Evolutionary conservation across 2,888 invertebrate genomes (phyloP).

Genomic region (Protula sp.): DNA sequence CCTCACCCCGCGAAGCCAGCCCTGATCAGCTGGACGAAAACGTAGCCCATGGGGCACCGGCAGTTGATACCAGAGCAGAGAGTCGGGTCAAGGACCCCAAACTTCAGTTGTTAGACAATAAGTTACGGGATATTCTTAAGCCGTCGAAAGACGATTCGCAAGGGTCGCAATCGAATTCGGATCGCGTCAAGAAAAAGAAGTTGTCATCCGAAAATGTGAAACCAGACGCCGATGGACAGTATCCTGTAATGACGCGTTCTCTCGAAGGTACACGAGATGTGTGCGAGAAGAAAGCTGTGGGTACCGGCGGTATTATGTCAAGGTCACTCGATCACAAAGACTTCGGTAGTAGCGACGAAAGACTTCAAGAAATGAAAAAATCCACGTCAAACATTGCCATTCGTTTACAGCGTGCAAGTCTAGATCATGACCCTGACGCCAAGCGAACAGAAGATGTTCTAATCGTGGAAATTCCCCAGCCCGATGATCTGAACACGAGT

Average conservation of each 20-base stretch:
- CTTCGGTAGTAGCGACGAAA: background rate
- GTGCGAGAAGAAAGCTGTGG: background rate
- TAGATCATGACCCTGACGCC: background rate
- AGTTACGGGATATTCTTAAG: slow-evolving; percentile 31
- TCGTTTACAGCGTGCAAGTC: background rate
- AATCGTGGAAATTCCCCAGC: background rate
- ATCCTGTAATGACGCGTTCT: background rate
- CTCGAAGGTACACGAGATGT: background rate
- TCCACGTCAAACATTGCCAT: background rate
- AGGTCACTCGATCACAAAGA: background rate
- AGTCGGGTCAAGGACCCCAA: slow-evolving; percentile 9
- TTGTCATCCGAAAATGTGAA: background rate
- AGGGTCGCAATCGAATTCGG: background rate
- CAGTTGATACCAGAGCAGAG: background rate
- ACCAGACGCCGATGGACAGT: background rate
- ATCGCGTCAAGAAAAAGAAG: background rate
- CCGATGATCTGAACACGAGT: background rate
- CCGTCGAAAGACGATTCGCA: background rate
- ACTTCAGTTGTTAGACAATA: slow-evolving; percentile 27
- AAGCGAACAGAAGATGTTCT: slow-evolving; percentile 1
- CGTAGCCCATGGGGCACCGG: background rate
- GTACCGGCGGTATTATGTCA: background rate
- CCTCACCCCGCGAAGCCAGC: too few species aligned
- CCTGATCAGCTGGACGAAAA: background rate
- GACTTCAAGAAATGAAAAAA: background rate